phyloP scores from a whole-genome alignment of 2,888 invertebrate genomes.

The Odontocerum albicorne region DNA sequence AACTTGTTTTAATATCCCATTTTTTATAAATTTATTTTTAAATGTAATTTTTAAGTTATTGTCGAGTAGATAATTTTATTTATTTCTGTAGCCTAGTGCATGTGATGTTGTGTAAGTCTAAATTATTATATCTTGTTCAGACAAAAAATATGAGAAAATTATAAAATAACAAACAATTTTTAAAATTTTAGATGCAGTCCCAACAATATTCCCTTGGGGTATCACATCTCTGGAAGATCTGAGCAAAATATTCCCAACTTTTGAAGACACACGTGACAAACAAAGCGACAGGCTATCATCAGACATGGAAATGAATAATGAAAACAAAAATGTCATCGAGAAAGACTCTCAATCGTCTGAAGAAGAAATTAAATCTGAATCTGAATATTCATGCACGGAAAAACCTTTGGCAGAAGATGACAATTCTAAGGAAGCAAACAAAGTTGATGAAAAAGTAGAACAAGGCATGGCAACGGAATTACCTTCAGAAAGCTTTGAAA shows the following conservation, averaged over 20 bases:
- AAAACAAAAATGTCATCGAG: not conserved
- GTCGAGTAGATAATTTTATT: too few relatives aligned
- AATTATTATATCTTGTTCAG: too few relatives aligned
- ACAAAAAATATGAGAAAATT: too few relatives aligned
- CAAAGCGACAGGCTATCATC: not conserved
- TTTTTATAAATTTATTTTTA: too few relatives aligned
- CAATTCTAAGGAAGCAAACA: too few relatives aligned
- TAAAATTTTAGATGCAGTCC: slow-evolving; percentile 61
- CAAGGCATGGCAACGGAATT: too few relatives aligned
- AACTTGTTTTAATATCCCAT: too few relatives aligned
- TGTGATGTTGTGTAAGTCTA: too few relatives aligned
- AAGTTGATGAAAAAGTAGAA: too few relatives aligned
- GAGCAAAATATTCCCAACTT: slow-evolving; percentile 39
- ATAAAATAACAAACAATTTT: not conserved
- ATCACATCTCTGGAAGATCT: slow-evolving; percentile 41
- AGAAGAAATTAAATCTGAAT: slow-evolving; percentile 12
- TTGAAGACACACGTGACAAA: slow-evolving; percentile 42
- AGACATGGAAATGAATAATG: slow-evolving; percentile 10
- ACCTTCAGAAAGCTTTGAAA: too few relatives aligned
- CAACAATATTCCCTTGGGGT: slow-evolving; percentile 71
- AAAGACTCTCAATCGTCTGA: slow-evolving; percentile 8
- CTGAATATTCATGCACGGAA: not conserved
- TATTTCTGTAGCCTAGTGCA: too few relatives aligned
- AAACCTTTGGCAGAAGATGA: not conserved
- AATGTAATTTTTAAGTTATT: too few relatives aligned